Percentiles rank a stretch among this genome's conserved stretches.
Conservation (phyloP, 2,888 invertebrate genomes). For the Phaonia tiefii region DNA sequence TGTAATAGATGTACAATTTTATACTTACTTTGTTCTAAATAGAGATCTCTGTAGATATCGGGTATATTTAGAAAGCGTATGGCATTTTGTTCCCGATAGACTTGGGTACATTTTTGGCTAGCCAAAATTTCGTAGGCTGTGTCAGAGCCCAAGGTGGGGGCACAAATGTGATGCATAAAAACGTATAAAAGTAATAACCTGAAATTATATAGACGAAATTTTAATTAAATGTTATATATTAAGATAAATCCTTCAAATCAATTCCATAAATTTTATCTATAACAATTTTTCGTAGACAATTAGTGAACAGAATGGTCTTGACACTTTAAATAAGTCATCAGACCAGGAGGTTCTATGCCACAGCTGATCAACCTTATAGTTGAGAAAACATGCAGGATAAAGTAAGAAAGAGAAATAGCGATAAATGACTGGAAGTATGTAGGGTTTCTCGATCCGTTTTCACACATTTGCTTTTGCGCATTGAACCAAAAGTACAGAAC, state of each 20-base stretch:
- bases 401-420: too few relatives aligned
- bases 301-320: background rate
- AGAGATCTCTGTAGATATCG: conserved; percentile 75
- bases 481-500: too few relatives aligned
- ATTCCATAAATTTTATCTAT: too few relatives aligned
- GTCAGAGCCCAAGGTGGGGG: conserved; percentile 69
- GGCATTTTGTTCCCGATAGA: conserved; percentile 75
- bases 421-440: too few relatives aligned
- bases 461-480: too few relatives aligned
- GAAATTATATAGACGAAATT: conserved; percentile 15
- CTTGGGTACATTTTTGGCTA: conserved; percentile 72
- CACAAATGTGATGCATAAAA: conserved; percentile 76
- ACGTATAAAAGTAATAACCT: conserved; percentile 75
- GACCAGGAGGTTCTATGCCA: too few relatives aligned
- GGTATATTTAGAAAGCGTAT: conserved; percentile 74
- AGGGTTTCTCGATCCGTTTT: too few relatives aligned
- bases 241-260: too few relatives aligned
- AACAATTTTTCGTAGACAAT: conserved; percentile 20
- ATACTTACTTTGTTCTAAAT: conserved; percentile 76
- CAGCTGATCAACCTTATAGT: too few relatives aligned
- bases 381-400: too few relatives aligned
- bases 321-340: too few relatives aligned
- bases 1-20: too few relatives aligned
- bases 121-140: conserved; percentile 72
- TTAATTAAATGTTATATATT: conserved; percentile 6